phyloP scores from a whole-genome alignment of 2,797 vertebrate genomes.

The Pangasius djambal region DNA sequence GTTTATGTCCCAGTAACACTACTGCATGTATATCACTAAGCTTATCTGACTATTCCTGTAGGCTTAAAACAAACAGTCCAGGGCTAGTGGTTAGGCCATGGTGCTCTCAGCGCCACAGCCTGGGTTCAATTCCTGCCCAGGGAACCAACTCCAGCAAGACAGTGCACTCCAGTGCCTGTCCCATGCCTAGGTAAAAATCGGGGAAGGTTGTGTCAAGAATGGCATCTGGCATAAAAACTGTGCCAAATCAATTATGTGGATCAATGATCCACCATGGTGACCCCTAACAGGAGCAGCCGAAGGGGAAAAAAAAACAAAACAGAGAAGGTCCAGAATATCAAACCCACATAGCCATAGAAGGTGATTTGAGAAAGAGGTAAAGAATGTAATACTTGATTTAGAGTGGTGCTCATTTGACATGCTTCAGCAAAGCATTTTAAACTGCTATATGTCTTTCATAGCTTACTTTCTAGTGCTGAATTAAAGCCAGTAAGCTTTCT shows the following conservation, averaged over 20 bases:
- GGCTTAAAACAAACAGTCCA: not conserved
- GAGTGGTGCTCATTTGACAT: not conserved
- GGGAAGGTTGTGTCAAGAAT: too few relatives aligned
- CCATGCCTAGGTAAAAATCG: too few relatives aligned
- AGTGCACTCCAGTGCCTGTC: too few relatives aligned
- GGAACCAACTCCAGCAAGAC: too few relatives aligned
- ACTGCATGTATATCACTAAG: not conserved
- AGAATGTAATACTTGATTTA: constrained; percentile 7
- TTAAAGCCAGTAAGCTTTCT: not conserved
- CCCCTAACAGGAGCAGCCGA: too few relatives aligned
- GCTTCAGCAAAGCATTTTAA: constrained; percentile 5
- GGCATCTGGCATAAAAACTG: too few relatives aligned
- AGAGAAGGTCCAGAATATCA: not conserved
- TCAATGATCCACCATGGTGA: too few relatives aligned
- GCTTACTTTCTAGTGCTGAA: not conserved
- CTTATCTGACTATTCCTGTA: not conserved
- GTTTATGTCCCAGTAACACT: not conserved
- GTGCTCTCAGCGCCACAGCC: too few relatives aligned
- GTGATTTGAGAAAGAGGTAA: not conserved
- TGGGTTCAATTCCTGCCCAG: too few relatives aligned
- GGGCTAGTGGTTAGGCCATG: too few relatives aligned
- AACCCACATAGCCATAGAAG: not conserved
- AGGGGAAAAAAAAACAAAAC: not conserved
- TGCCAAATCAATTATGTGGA: too few relatives aligned
- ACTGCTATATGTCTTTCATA: not conserved